Evolutionary conservation across 1,140 invertebrate genomes (phyloP).

Genomic region (Adelges cooleyi): DNA sequence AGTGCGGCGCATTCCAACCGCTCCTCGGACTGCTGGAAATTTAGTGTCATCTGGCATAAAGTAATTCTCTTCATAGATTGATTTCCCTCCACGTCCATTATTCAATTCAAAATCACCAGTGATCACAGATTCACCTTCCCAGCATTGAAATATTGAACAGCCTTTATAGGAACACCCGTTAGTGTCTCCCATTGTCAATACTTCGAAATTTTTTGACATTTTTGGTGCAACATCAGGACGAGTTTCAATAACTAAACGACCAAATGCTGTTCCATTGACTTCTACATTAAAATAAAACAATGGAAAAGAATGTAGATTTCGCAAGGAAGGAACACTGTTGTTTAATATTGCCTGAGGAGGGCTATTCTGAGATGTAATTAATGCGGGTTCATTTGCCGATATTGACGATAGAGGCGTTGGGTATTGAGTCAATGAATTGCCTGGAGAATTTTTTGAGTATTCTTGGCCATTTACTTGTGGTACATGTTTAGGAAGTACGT

Average conservation of each 20-base stretch:
- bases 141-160: constrained; percentile 68
- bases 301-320: constrained; percentile 2
- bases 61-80: constrained; percentile 61
- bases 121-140: constrained; percentile 59
- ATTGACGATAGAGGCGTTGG: constrained; percentile 6
- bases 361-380: constrained; percentile 19
- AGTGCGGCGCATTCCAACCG: constrained; percentile 69
- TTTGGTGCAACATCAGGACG: constrained; percentile 73
- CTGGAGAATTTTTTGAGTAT: constrained; percentile 10
- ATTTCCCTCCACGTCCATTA: constrained; percentile 65
- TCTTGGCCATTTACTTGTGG: constrained; percentile 9
- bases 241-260: constrained; percentile 70
- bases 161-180: constrained; percentile 62
- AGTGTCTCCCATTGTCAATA: constrained; percentile 63
- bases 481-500: constrained; percentile 46
- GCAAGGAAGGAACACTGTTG: not conserved
- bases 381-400: constrained; percentile 13
- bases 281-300: constrained; percentile 52
- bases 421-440: constrained; percentile 11
- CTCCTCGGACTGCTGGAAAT: constrained; percentile 58
- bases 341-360: constrained; percentile 10
- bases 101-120: constrained; percentile 58
- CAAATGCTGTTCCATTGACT: constrained; percentile 54
- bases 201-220: constrained; percentile 80
- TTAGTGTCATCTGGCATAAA: constrained; percentile 73